These are phyloP conservation scores for Zoanthus gigantus DNA, from an alignment of 92 coral and sea anemone species.

Conservation along the genomic window DNA sequence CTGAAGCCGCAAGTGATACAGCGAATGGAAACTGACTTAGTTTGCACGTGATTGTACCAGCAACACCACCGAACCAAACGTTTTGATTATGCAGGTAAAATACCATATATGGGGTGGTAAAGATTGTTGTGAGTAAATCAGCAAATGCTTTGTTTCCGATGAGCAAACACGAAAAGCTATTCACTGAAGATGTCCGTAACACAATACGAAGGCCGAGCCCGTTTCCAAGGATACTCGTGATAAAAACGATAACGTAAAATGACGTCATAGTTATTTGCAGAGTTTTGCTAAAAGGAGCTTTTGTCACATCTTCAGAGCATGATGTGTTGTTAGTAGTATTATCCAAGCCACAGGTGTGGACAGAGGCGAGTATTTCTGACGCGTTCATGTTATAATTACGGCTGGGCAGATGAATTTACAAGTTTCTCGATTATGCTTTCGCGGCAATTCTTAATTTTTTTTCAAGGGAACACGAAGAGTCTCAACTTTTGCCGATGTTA, in stretches of 20 bases:
- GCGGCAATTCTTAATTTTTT: too few relatives aligned
- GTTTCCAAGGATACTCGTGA: conserved; percentile 57
- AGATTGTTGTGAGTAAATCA: conserved; percentile 76
- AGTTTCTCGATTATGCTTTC: too few relatives aligned
- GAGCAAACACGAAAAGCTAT: conserved; percentile 49
- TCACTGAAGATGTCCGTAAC: conserved; percentile 45
- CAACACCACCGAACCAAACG: conserved; percentile 73
- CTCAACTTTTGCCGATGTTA: too few relatives aligned
- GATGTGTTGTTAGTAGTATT: conserved; percentile 14
- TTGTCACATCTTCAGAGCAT: not conserved
- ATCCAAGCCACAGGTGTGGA: not conserved
- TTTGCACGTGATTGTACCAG: conserved; percentile 75
- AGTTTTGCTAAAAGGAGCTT: not conserved
- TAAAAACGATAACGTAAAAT: conserved; percentile 58
- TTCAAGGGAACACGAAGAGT: too few relatives aligned
- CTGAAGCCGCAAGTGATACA: conserved; percentile 80
- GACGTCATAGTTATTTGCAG: conserved; percentile 54
- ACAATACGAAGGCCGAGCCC: conserved; percentile 46
- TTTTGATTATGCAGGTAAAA: conserved; percentile 57
- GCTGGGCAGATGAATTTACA: too few relatives aligned
- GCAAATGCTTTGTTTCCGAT: conserved; percentile 84
- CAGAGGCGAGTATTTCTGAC: not conserved
- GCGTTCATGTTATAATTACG: not conserved
- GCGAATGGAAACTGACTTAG: conserved; percentile 68
- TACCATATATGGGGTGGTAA: conserved; percentile 74